These are phyloP conservation scores for Limnephilus auricula DNA, from an alignment of 2,888 invertebrate genomes.

Conservation along the genomic window DNA sequence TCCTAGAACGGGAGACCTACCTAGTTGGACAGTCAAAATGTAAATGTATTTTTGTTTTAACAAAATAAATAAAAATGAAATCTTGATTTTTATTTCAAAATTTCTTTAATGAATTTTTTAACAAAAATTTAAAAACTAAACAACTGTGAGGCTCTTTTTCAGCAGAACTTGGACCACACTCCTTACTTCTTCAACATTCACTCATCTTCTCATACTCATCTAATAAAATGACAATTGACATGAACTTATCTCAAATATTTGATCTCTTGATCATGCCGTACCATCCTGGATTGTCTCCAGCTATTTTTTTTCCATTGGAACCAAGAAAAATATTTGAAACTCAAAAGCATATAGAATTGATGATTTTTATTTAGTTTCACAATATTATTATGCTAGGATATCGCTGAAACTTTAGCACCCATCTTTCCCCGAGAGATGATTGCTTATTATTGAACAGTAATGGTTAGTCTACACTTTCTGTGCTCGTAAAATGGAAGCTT, in stretches of 20 bases:
- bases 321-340: not conserved
- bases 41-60: no score
- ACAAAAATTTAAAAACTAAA: no score
- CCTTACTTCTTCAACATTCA: not conserved
- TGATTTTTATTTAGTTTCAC: not conserved
- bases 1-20: no score
- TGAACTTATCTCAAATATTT: not conserved
- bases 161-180: not conserved
- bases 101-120: no score
- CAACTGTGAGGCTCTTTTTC: no score
- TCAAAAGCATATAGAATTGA: not conserved
- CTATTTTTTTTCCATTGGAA: not conserved
- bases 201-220: not conserved
- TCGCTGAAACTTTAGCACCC: not conserved
- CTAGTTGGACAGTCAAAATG: no score
- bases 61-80: no score
- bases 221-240: not conserved
- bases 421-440: not conserved
- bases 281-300: not conserved
- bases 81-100: no score
- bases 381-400: not conserved
- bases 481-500: not conserved
- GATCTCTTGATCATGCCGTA: not conserved
- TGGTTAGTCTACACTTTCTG: not conserved
- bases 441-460: not conserved